phyloP scores from a whole-genome alignment of 2,797 vertebrate genomes.

The Synanceia verrucosa region DNA sequence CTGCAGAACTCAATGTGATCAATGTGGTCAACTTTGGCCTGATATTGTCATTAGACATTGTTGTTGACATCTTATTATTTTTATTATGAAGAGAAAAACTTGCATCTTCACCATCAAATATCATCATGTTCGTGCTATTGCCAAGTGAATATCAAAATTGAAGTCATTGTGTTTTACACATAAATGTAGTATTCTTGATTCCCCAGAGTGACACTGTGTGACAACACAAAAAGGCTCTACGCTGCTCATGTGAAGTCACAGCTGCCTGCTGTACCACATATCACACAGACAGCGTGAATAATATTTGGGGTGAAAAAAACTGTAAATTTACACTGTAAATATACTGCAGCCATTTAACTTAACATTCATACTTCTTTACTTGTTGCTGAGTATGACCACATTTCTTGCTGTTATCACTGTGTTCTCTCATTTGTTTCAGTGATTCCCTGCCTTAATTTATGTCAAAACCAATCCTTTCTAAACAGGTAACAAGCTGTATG shows the following conservation, averaged over 20 bases:
- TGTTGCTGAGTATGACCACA: not conserved
- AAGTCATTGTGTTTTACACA: not conserved
- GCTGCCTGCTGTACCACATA: not conserved
- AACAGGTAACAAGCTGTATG: too few relatives aligned
- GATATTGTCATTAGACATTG: not conserved
- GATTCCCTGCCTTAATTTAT: not conserved
- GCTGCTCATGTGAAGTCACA: not conserved
- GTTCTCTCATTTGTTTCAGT: not conserved
- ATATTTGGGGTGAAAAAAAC: not conserved
- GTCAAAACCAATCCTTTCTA: not conserved
- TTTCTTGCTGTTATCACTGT: not conserved
- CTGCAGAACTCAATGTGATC: not conserved
- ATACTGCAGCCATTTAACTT: not conserved
- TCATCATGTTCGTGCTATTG: not conserved
- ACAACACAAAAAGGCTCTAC: slow-evolving; percentile 27
- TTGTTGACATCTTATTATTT: not conserved
- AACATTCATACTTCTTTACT: not conserved
- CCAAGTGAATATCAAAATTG: not conserved
- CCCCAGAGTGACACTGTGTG: not conserved
- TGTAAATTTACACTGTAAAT: not conserved
- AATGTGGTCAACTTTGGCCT: not conserved
- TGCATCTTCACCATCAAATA: not conserved
- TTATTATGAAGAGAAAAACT: not conserved
- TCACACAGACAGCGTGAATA: not conserved
- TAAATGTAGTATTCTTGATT: not conserved